phyloP scores from a whole-genome alignment of 2,888 invertebrate genomes.

The Andrena praecox region DNA sequence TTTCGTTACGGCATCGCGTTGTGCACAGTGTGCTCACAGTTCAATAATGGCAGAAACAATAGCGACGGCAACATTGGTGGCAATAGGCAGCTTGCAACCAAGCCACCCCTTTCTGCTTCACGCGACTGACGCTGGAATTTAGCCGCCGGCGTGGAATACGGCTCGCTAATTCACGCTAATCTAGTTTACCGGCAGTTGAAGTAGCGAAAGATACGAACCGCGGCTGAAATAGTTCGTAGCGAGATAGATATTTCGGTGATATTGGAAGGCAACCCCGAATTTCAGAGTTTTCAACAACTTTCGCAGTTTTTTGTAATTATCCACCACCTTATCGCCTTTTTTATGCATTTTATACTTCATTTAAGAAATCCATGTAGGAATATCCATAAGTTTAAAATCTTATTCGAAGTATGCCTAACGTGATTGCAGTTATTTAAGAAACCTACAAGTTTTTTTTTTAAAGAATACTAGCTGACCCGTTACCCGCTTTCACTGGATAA shows the following conservation, averaged over 20 bases:
- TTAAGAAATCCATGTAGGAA: too few relatives aligned
- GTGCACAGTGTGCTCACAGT: conserved; percentile 3
- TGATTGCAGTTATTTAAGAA: too few relatives aligned
- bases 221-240: conserved; percentile 38
- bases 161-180: conserved; percentile 79
- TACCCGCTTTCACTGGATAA: too few relatives aligned
- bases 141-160: conserved; percentile 74
- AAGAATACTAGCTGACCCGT: too few relatives aligned
- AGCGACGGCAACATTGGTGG: conserved; percentile 18
- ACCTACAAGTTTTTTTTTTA: too few relatives aligned
- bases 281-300: conserved; percentile 4
- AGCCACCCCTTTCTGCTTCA: conserved; percentile 61
- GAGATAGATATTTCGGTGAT: neutral
- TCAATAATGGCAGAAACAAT: conserved; percentile 20
- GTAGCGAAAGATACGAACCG: conserved; percentile 74
- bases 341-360: too few relatives aligned
- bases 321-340: too few relatives aligned
- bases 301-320: neutral
- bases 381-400: too few relatives aligned
- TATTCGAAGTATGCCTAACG: too few relatives aligned
- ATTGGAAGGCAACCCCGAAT: conserved; percentile 3
- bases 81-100: conserved; percentile 46
- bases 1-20: neutral
- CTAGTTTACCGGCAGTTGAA: conserved; percentile 76
- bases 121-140: conserved; percentile 71